Conservation (phyloP, 1,140 invertebrate species). For the Drosophila varians region DNA sequence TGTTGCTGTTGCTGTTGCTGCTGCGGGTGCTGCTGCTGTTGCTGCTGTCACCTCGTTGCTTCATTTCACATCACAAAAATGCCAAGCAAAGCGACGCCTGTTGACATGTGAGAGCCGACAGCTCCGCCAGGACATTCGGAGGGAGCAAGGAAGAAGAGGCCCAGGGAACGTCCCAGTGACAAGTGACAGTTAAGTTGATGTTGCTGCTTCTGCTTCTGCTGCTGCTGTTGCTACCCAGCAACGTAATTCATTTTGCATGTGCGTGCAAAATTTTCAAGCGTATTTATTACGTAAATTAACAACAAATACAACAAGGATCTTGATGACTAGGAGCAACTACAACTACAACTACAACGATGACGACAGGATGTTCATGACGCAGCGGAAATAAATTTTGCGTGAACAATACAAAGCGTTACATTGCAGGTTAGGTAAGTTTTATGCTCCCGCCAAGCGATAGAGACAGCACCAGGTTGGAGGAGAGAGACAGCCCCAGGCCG, state of each 20-base stretch:
- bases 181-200: conserved; percentile 83
- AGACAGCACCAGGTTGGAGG: not conserved
- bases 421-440: conserved; percentile 75
- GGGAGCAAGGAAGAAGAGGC: conserved; percentile 22
- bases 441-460: conserved; percentile 7
- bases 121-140: conserved; percentile 60
- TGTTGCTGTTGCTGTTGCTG: conserved; percentile 28
- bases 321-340: conserved; percentile 23
- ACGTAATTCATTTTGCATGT: conserved; percentile 81
- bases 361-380: conserved; percentile 80
- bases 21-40: conserved; percentile 36
- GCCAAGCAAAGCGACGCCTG: conserved; percentile 82
- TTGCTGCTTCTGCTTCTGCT: conserved; percentile 33
- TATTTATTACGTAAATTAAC: conserved; percentile 82
- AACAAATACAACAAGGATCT: conserved; percentile 62
- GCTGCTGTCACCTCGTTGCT: conserved; percentile 81
- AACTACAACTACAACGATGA: conserved; percentile 29
- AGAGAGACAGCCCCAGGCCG: not conserved
- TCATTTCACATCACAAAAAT: conserved; percentile 83
- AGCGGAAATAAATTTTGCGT: conserved; percentile 82
- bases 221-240: conserved; percentile 51
- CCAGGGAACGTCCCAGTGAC: conserved; percentile 73
- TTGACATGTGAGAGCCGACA: conserved; percentile 83
- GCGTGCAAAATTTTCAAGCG: conserved; percentile 81
- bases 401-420: conserved; percentile 81